Conservation (phyloP, 2,797 vertebrate genomes). For the Darevskia mixta region DNA sequence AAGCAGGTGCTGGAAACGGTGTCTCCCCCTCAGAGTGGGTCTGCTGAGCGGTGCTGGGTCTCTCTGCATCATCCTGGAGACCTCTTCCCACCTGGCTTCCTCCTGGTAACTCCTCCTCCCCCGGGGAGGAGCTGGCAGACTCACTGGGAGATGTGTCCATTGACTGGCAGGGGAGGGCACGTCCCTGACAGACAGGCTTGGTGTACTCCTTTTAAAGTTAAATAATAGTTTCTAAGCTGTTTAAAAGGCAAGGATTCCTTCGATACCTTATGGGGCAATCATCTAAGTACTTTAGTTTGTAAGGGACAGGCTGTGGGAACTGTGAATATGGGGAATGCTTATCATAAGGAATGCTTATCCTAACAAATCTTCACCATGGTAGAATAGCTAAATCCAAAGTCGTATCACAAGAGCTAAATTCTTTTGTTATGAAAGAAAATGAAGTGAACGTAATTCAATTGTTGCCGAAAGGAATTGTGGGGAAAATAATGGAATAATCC, state of each 20-base stretch:
- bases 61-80: no score
- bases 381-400: background rate
- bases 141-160: no score
- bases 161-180: no score
- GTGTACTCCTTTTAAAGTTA: background rate
- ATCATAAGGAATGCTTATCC: slow-evolving; percentile 9
- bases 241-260: background rate
- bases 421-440: slow-evolving; percentile 57
- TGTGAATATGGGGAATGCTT: background rate
- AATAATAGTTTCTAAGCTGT: background rate
- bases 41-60: no score
- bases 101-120: no score
- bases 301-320: background rate
- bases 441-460: slow-evolving; percentile 73
- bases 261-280: background rate
- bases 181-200: background rate
- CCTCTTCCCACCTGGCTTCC: no score
- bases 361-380: background rate
- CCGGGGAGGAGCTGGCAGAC: no score
- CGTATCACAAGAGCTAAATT: background rate
- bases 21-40: no score
- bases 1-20: no score
- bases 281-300: background rate
- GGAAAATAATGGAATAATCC: slow-evolving; percentile 69
- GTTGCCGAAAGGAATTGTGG: slow-evolving; percentile 64